Base-by-base conservation (phyloP, 2,888 invertebrate species). In the Gari tellinella region DNA sequence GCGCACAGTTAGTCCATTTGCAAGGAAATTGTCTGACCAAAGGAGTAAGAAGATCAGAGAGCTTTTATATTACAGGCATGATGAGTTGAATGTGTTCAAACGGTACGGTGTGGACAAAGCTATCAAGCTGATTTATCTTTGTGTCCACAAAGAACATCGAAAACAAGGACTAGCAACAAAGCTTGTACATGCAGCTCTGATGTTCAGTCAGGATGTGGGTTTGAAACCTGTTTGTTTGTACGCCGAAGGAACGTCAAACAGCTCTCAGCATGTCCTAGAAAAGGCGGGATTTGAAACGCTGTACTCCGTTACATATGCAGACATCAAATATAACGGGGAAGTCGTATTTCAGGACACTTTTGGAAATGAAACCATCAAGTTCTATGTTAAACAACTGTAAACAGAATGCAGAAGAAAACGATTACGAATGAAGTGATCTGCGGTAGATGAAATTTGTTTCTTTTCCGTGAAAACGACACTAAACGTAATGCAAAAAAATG, bases 331-430 rank as follows among this genome's bases (percentile, higher is more conserved):
- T n/a, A 41, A 72, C 38, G 72, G 72, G 0, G 41, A 65, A 41
- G 56, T 65, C 12, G 72, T 72, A 7, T 49, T 72, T 23, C 61
- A 46, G 26, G 51, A 65, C 31, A 72, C 61, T 2, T 65, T 65
- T 3, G 61, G 56, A 21, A 61, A 72, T 37, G 46, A 53, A 38
- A 40, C 49, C 10, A 60, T 60, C 15, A 61, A 55, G 21, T 23
- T 66, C 23, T 72, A 61, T 40, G 72, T 40, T 10, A 72, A 65
- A 40, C 45, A 60, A 23, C 46, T 70, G 10, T 63, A 23, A 49
- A 14, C 5, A 26, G n/a, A n/a, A n/a, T n/a, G n/a, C n/a, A n/a
- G n/a, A n/a, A n/a, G n/a, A n/a, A n/a, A n/a, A n/a, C n/a, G n/a
- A n/a, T n/a, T n/a, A n/a, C n/a, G n/a, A n/a, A n/a, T n/a, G n/a